Evolutionary conservation across 1,140 invertebrate genomes (phyloP).

Genomic region (Drosophila suzukii): DNA sequence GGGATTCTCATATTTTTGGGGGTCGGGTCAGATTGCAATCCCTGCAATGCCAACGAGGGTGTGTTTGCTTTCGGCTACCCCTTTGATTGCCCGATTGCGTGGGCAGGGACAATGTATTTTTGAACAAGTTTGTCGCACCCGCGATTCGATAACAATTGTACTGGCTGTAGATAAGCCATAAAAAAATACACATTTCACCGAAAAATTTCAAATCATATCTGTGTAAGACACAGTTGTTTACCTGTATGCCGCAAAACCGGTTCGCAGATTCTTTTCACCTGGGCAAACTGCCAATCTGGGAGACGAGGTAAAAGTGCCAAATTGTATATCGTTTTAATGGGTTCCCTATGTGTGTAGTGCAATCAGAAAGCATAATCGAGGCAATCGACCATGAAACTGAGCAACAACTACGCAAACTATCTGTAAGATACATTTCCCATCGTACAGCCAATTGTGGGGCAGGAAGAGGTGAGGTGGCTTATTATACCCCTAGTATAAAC

Average conservation of each 20-base stretch:
- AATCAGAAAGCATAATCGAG: conserved; percentile 70
- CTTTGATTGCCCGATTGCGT: conserved; percentile 57
- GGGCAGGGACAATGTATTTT: conserved; percentile 45
- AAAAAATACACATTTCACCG: conserved; percentile 54
- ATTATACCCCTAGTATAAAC: conserved; percentile 40
- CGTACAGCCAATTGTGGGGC: background rate
- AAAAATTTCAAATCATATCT: conserved; percentile 25
- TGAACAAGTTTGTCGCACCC: conserved; percentile 40
- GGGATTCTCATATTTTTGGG: conserved; percentile 5
- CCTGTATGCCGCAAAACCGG: conserved; percentile 51
- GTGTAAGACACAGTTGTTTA: conserved; percentile 18
- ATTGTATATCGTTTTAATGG: conserved; percentile 58
- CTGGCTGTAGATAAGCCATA: conserved; percentile 66
- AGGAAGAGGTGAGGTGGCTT: background rate
- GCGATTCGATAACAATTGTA: conserved; percentile 58
- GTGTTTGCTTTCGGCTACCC: conserved; percentile 9
- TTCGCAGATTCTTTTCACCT: conserved; percentile 44
- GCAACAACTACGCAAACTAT: conserved; percentile 48
- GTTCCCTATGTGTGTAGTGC: conserved; percentile 36
- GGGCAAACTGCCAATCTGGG: conserved; percentile 31
- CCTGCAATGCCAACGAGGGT: conserved; percentile 28
- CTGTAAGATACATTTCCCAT: conserved; percentile 60
- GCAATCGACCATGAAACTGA: conserved; percentile 68
- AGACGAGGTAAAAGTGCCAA: conserved; percentile 67
- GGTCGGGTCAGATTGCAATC: conserved; percentile 44